Conservation (phyloP, 2,888 invertebrate species). For the Ceraclea dissimilis region DNA sequence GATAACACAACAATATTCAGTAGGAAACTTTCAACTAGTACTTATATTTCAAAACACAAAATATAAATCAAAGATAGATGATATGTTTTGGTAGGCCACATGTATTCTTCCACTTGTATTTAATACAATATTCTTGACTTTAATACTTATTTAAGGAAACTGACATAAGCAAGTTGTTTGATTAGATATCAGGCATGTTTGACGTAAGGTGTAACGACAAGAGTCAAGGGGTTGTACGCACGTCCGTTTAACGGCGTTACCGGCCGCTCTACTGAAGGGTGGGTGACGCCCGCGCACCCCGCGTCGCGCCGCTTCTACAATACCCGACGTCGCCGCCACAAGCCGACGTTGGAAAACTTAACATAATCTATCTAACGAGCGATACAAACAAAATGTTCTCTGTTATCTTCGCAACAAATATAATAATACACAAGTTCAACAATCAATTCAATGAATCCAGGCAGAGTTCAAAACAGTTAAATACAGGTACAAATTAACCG, state of each 20-base stretch:
- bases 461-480: too few species aligned
- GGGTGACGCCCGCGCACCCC: slow-evolving; percentile 13
- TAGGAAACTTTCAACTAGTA: slow-evolving; percentile 1
- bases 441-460: too few species aligned
- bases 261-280: slow-evolving; percentile 18
- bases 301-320: slow-evolving; percentile 6
- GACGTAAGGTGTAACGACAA: slow-evolving; percentile 3
- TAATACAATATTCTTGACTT: neutral
- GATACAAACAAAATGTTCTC: neutral
- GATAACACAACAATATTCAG: slow-evolving; percentile 11
- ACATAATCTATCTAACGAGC: neutral
- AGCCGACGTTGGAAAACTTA: neutral
- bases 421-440: too few species aligned
- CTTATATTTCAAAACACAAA: slow-evolving; percentile 4
- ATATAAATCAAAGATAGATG: slow-evolving; percentile 8
- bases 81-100: slow-evolving; percentile 20
- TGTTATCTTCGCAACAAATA: neutral
- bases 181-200: slow-evolving; percentile 11
- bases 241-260: slow-evolving; percentile 18
- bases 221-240: slow-evolving; percentile 10
- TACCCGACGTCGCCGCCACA: slow-evolving; percentile 11
- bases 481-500: too few species aligned
- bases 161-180: slow-evolving; percentile 6
- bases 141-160: neutral
- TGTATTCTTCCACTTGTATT: slow-evolving; percentile 6